These are phyloP conservation scores for Orthonevra nobilis DNA, from an alignment of 2,888 invertebrate species.

Conservation along the genomic window DNA sequence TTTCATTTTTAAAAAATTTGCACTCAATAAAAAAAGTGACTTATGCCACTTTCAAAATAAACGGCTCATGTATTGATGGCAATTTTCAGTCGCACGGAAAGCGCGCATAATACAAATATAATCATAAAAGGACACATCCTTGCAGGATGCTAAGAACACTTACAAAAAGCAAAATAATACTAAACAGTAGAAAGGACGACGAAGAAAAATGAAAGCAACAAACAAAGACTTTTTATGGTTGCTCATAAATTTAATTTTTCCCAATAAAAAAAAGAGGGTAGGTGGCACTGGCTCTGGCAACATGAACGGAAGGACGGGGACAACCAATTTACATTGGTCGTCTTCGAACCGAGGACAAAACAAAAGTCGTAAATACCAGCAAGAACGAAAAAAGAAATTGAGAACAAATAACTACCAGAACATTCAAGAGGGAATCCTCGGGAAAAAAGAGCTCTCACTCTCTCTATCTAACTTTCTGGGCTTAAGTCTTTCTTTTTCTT, in stretches of 20 bases:
- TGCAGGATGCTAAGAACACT: slow-evolving; percentile 34
- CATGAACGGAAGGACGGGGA: slow-evolving; percentile 1
- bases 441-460: too few relatives aligned
- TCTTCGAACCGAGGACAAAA: slow-evolving; percentile 57
- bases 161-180: neutral
- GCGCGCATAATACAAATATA: slow-evolving; percentile 45
- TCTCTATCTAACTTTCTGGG: too few relatives aligned
- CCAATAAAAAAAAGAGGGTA: slow-evolving; percentile 63
- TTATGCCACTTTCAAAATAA: too few relatives aligned
- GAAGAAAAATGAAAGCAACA: slow-evolving; percentile 38
- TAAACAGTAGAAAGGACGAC: slow-evolving; percentile 5
- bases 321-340: slow-evolving; percentile 66
- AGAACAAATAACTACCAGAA: neutral
- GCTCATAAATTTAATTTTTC: slow-evolving; percentile 69
- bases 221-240: slow-evolving; percentile 69
- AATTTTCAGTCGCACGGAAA: slow-evolving; percentile 56
- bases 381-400: slow-evolving; percentile 2
- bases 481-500: slow-evolving; percentile 8
- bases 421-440: slow-evolving; percentile 11
- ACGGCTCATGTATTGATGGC: slow-evolving; percentile 66
- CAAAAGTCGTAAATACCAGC: slow-evolving; percentile 58
- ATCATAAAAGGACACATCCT: slow-evolving; percentile 55
- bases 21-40: too few relatives aligned
- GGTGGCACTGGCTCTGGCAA: neutral
- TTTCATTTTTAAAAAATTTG: too few relatives aligned